Evolutionary conservation across 2,888 invertebrate species (phyloP).

Genomic region (Hesperia comma): DNA sequence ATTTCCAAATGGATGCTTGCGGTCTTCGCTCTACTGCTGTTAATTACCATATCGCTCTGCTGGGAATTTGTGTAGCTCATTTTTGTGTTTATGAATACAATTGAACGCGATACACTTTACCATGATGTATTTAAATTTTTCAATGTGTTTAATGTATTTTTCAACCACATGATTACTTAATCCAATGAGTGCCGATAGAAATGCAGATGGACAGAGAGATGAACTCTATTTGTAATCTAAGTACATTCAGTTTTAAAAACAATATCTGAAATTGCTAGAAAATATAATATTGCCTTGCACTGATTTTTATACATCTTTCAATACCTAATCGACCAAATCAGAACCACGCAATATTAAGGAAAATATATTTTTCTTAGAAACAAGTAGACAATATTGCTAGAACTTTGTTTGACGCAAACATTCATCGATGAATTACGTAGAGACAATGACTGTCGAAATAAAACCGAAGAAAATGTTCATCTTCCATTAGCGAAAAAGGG

Average conservation of each 20-base stretch:
- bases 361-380: slow-evolving; percentile 2
- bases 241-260: no score
- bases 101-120: not conserved
- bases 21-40: slow-evolving; percentile 63
- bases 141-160: no score
- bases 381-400: slow-evolving; percentile 21
- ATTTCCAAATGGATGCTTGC: slow-evolving; percentile 73
- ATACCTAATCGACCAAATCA: no score
- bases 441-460: slow-evolving; percentile 31
- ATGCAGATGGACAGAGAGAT: no score
- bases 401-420: slow-evolving; percentile 17
- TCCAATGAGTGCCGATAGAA: no score
- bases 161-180: no score
- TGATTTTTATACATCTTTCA: no score
- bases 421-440: slow-evolving; percentile 23
- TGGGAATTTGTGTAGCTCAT: slow-evolving; percentile 19
- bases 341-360: not conserved
- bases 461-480: slow-evolving; percentile 27
- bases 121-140: no score
- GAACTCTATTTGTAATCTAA: no score
- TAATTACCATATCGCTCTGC: slow-evolving; percentile 46
- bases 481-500: slow-evolving; percentile 43
- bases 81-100: slow-evolving; percentile 14
- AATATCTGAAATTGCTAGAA: no score
- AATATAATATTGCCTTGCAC: no score